Percentiles rank a stretch among this genome's conserved stretches.
Conservation (phyloP, 2,797 vertebrate genomes). For the Phataginus tricuspis region DNA sequence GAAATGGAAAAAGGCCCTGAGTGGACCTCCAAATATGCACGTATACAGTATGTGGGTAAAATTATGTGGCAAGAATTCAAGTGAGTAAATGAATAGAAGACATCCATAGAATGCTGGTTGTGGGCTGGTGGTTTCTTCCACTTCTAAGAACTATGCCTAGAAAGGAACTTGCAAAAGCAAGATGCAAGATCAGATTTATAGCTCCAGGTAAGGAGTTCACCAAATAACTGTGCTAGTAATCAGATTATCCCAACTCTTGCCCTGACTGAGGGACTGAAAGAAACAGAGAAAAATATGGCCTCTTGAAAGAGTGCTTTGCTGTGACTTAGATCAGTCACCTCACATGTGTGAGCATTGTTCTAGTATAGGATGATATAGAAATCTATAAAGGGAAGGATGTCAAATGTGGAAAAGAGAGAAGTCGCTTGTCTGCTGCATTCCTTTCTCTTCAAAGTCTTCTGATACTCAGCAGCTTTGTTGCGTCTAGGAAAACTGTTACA, state of each 20-base stretch:
- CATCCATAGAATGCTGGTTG: not conserved
- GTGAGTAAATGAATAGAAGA: not conserved
- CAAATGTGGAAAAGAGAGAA: conserved; percentile 36
- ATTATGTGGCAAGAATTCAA: not conserved
- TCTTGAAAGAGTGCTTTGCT: conserved; percentile 28
- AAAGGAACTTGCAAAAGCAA: conserved; percentile 15
- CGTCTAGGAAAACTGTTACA: conserved; percentile 66
- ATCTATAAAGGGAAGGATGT: conserved; percentile 39
- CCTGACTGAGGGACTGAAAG: not conserved
- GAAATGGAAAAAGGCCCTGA: not conserved
- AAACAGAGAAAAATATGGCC: not conserved
- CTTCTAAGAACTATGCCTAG: not conserved
- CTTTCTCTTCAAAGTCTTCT: conserved; percentile 57
- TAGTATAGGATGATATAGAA: not conserved
- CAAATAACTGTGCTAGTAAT: not conserved
- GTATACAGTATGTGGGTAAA: not conserved
- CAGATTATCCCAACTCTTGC: not conserved
- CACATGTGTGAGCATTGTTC: conserved; percentile 1
- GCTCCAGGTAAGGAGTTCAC: not conserved
- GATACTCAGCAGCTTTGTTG: conserved; percentile 52
- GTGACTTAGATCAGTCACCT: conserved; percentile 4
- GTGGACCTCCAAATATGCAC: not conserved
- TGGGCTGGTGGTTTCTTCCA: not conserved
- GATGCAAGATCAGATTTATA: not conserved
- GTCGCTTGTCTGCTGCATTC: conserved; percentile 21